Evolutionary conservation across 2,113 vertebrate species (phyloP).

Genomic region (Rhinoderma darwinii): DNA sequence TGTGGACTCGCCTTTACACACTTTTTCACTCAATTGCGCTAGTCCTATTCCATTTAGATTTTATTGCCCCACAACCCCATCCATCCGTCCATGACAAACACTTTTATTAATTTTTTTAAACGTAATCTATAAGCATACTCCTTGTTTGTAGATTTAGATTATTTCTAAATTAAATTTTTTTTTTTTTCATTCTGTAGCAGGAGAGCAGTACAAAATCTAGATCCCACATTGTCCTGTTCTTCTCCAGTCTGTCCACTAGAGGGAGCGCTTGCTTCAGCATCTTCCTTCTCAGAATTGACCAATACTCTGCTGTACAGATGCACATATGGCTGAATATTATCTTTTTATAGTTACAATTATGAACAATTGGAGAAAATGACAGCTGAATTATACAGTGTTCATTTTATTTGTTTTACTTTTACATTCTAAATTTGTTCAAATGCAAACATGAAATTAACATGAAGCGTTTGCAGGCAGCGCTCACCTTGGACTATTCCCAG

Average conservation of each 20-base stretch:
- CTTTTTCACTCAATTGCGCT: too few species aligned
- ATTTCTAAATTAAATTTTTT: too few species aligned
- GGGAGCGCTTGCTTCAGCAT: conserved; percentile 69
- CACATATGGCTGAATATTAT: conserved; percentile 77
- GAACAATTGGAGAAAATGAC: conserved; percentile 79
- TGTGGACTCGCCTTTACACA: too few species aligned
- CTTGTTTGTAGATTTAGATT: too few species aligned
- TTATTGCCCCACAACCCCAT: too few species aligned
- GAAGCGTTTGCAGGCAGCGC: neutral
- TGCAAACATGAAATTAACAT: conserved; percentile 60
- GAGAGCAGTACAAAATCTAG: too few species aligned
- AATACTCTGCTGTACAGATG: conserved; percentile 69
- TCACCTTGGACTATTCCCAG: conserved; percentile 1
- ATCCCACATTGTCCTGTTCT: too few species aligned
- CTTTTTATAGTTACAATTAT: conserved; percentile 82
- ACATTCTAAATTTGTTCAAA: conserved; percentile 70
- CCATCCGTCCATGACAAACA: too few species aligned
- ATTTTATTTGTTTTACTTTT: conserved; percentile 82
- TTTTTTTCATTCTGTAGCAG: too few species aligned
- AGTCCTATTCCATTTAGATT: too few species aligned
- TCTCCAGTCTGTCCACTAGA: conserved; percentile 62
- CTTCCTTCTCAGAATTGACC: conserved; percentile 65
- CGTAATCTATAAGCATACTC: too few species aligned
- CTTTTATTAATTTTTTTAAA: too few species aligned
- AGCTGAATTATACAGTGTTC: conserved; percentile 76